A percentile compares a stretch with the other conserved stretches of the same genome.
These are phyloP conservation scores for Acronicta leporina DNA, from an alignment of 2,888 invertebrate genomes.

Conservation along the genomic window DNA sequence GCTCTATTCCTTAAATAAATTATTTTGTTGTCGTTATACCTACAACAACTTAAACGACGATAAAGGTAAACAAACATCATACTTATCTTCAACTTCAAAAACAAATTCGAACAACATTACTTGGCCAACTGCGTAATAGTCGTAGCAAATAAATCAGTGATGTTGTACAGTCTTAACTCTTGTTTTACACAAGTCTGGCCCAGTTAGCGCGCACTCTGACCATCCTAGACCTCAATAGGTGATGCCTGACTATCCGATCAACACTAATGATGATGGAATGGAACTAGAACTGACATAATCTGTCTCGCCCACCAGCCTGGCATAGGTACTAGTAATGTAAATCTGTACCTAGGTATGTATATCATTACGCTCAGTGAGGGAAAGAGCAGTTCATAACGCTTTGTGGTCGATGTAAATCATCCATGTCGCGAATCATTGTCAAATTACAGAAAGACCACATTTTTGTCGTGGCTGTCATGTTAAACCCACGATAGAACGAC, in stretches of 20 bases:
- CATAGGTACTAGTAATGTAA: not conserved
- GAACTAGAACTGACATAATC: conserved; percentile 45
- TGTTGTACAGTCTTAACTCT: conserved; percentile 1
- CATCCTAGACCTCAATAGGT: conserved; percentile 63
- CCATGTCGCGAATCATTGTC: no score
- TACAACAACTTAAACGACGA: no score
- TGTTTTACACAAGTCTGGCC: conserved; percentile 24
- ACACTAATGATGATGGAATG: conserved; percentile 72
- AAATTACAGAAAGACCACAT: no score
- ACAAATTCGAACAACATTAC: not conserved
- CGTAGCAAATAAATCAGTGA: conserved; percentile 1
- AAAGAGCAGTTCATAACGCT: no score
- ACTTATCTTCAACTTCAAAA: no score
- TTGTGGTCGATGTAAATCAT: no score
- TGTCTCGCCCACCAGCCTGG: conserved; percentile 38
- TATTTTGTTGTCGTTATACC: no score
- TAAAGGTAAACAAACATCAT: no score
- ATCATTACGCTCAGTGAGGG: no score
- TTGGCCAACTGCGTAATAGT: not conserved
- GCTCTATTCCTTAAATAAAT: no score
- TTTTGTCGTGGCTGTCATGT: no score
- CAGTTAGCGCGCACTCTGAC: conserved; percentile 38
- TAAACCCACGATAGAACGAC: no score
- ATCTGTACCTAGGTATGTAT: not conserved
- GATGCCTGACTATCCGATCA: conserved; percentile 58